phyloP scores from a whole-genome alignment of 35 echinoderm and acorn worm genomes.

The Ptychodera flava region DNA sequence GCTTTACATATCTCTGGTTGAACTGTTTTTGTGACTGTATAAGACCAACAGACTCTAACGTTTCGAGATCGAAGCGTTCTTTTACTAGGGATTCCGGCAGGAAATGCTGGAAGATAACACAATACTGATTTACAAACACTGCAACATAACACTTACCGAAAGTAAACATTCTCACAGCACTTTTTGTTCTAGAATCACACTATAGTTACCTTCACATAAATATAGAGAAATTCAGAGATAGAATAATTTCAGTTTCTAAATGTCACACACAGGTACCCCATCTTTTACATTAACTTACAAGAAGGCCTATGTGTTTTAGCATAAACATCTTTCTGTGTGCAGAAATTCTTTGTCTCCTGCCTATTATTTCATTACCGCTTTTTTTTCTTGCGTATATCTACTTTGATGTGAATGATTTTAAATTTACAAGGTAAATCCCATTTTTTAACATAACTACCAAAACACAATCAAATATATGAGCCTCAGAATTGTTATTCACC shows the following conservation, averaged over 20 bases:
- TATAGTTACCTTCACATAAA: not conserved
- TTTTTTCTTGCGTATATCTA: no score
- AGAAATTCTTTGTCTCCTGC: no score
- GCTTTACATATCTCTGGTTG: constrained; percentile 83
- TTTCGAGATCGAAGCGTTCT: constrained; percentile 89
- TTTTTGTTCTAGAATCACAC: not conserved
- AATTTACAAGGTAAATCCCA: no score
- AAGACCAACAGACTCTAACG: constrained; percentile 54
- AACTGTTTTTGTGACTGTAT: constrained; percentile 61
- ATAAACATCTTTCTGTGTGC: no score
- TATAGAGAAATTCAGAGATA: not conserved
- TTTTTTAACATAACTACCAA: no score
- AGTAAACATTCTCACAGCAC: not conserved
- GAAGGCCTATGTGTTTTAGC: no score
- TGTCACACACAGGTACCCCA: not conserved
- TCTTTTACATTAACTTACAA: not conserved
- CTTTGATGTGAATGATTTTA: no score
- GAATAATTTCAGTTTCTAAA: not conserved
- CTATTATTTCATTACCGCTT: no score
- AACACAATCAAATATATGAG: no score
- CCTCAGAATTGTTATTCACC: no score
- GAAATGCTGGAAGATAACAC: constrained; percentile 36
- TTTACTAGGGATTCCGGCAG: constrained; percentile 54
- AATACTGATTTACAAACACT: no score
- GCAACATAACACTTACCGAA: no score